phyloP scores from a whole-genome alignment of 2,113 vertebrate species.

The Gymnorhina tibicen region DNA sequence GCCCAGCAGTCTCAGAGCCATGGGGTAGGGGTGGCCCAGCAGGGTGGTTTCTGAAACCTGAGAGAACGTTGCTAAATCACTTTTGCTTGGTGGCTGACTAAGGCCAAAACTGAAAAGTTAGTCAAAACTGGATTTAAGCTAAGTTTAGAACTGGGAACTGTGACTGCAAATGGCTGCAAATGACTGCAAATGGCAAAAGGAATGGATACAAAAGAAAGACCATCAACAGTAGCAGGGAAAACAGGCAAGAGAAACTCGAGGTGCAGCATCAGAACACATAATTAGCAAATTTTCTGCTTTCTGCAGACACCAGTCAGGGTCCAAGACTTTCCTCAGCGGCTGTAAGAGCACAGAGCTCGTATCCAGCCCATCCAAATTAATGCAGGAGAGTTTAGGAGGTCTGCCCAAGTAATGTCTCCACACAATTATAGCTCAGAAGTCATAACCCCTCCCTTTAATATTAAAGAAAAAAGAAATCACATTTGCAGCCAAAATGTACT shows the following conservation, averaged over 20 bases:
- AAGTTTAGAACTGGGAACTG: not conserved
- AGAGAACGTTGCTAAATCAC: not conserved
- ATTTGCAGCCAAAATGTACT: not conserved
- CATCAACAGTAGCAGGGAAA: accelerated
- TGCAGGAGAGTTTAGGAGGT: not conserved
- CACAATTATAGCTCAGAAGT: not conserved
- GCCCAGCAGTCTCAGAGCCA: not conserved
- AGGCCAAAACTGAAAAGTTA: not conserved
- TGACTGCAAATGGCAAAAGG: not conserved
- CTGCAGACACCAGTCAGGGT: not conserved
- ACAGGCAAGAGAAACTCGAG: not conserved
- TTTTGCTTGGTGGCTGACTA: not conserved
- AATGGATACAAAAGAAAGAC: not conserved
- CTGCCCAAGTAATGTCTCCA: not conserved
- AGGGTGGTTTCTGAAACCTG: not conserved
- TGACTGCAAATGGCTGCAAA: not conserved
- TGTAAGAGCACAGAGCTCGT: not conserved
- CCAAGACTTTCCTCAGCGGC: not conserved
- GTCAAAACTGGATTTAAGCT: not conserved
- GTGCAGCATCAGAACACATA: not conserved
- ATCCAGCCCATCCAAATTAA: not conserved
- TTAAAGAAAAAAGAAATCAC: not conserved
- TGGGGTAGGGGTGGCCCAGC: not conserved
- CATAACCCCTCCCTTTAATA: not conserved
- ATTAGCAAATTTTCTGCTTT: not conserved